Conservation (phyloP, 2,113 vertebrate genomes). For the Myotis brandtii region DNA sequence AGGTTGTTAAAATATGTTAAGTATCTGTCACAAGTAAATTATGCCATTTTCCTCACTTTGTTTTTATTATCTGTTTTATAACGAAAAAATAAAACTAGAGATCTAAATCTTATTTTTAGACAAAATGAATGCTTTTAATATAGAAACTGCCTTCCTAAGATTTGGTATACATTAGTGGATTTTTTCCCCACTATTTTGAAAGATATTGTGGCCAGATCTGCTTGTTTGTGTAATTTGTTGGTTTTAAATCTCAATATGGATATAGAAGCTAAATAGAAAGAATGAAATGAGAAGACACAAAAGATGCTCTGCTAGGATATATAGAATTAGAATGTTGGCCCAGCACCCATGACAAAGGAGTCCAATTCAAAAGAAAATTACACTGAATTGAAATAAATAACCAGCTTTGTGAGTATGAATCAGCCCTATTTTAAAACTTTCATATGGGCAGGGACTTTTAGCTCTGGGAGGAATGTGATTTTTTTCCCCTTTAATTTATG, state of each 20-base stretch:
- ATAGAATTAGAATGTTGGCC: background rate
- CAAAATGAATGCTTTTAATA: slow-evolving; percentile 52
- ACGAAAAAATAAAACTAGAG: slow-evolving; percentile 70
- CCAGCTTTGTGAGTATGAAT: background rate
- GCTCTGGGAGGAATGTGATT: background rate
- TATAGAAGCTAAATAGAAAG: slow-evolving; percentile 23
- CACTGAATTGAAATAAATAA: background rate
- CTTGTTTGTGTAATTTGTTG: slow-evolving; percentile 29
- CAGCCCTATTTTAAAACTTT: background rate
- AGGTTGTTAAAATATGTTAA: slow-evolving; percentile 68
- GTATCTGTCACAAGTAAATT: slow-evolving; percentile 61
- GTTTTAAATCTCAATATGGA: background rate
- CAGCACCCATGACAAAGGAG: background rate
- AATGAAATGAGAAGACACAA: background rate
- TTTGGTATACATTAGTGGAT: slow-evolving; percentile 53
- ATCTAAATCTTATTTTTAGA: slow-evolving; percentile 65
- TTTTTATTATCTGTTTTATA: slow-evolving; percentile 77
- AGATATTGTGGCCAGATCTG: background rate
- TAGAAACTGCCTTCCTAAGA: slow-evolving; percentile 55
- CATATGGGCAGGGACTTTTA: background rate
- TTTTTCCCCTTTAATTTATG: background rate
- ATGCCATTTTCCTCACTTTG: slow-evolving; percentile 56
- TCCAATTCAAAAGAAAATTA: background rate
- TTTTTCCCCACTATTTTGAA: slow-evolving; percentile 42
- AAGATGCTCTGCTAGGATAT: background rate